These are phyloP conservation scores for Physella acuta DNA, from an alignment of 1,140 invertebrate species.

Conservation along the genomic window DNA sequence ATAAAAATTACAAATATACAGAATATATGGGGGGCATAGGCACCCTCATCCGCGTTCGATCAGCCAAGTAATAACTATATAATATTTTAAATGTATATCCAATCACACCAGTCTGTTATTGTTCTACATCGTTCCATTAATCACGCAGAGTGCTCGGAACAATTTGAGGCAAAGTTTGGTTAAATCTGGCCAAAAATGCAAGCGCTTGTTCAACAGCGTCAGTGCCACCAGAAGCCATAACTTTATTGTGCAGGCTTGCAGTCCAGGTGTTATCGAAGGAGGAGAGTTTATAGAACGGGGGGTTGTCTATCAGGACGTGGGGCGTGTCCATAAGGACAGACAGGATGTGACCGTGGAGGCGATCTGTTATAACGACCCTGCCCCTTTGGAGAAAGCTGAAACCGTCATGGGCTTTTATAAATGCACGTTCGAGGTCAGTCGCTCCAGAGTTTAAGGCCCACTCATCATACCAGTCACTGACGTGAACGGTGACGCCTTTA, in stretches of 20 bases:
- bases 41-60: too few relatives aligned
- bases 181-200: conserved; percentile 24
- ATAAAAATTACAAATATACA: too few relatives aligned
- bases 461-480: conserved; percentile 22
- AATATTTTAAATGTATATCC: too few relatives aligned
- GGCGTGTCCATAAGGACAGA: conserved; percentile 34
- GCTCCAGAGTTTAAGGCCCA: conserved; percentile 4
- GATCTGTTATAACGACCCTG: conserved; percentile 37
- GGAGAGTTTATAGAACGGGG: conserved; percentile 30
- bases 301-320: conserved; percentile 37
- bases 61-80: too few relatives aligned
- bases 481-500: conserved; percentile 8
- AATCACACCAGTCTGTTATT: too few relatives aligned
- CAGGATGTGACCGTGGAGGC: conserved; percentile 40
- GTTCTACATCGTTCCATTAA: too few relatives aligned
- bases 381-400: conserved; percentile 31
- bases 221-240: conserved; percentile 7
- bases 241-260: conserved; percentile 20
- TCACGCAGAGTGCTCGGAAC: too few relatives aligned
- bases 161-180: conserved; percentile 12
- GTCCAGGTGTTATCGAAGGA: conserved; percentile 37
- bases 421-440: conserved; percentile 22
- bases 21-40: too few relatives aligned
- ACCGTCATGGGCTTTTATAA: conserved; percentile 22
- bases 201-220: conserved; percentile 17